A percentile compares a stretch with the other conserved stretches of the same genome.
These are phyloP conservation scores for Drosophila subobscura DNA, from an alignment of 1,140 invertebrate species.

Conservation along the genomic window DNA sequence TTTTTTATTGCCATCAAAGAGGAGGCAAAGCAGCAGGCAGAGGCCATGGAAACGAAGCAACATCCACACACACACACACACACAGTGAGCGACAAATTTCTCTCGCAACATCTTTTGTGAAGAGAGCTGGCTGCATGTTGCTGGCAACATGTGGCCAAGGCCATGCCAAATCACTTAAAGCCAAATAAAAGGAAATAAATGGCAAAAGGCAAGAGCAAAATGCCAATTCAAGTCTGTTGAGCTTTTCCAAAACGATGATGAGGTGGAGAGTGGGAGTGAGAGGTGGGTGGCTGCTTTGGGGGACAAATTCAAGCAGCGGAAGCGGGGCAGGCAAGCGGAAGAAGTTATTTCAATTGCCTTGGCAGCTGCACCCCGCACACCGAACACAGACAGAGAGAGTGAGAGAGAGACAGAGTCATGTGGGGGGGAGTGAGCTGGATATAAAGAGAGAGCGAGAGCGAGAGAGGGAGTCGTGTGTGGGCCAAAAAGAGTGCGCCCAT, in stretches of 20 bases:
- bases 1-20: conserved; percentile 70
- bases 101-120: conserved; percentile 38
- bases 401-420: not conserved
- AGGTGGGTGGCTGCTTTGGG: conserved; percentile 43
- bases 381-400: conserved; percentile 10
- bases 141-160: conserved; percentile 64
- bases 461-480: not conserved
- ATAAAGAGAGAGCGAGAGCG: not conserved
- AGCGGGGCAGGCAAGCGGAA: conserved; percentile 77
- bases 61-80: not conserved
- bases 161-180: conserved; percentile 68
- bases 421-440: not conserved
- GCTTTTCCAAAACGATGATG: conserved; percentile 48
- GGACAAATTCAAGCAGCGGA: conserved; percentile 80
- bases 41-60: conserved; percentile 21
- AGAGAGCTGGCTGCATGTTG: conserved; percentile 42
- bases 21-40: conserved; percentile 39
- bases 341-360: conserved; percentile 81
- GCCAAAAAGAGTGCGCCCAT: conserved; percentile 21
- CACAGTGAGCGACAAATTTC: conserved; percentile 13
- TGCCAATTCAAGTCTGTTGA: conserved; percentile 63
- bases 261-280: conserved; percentile 16
- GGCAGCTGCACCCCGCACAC: conserved; percentile 20
- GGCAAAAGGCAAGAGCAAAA: conserved; percentile 55
- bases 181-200: conserved; percentile 63